A percentile compares a stretch with the other conserved stretches of the same genome.
Conservation (phyloP, 2,888 invertebrate species). For the Stictocephala bisonia region DNA sequence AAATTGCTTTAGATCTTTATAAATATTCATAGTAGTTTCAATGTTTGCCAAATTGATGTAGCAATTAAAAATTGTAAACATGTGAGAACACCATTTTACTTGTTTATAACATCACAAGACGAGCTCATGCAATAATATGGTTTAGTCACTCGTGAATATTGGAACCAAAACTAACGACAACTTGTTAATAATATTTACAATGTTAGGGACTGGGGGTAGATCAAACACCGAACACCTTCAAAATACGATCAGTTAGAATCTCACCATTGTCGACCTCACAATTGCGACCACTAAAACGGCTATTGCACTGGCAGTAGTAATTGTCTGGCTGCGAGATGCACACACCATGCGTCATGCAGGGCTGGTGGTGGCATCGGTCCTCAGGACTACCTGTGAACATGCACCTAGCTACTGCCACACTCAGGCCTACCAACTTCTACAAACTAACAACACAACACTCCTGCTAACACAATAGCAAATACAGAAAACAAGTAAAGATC, state of each 20-base stretch:
- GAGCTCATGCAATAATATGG: no score
- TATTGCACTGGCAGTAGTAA: conserved; percentile 87
- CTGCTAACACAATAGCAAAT: background rate
- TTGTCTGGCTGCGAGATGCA: conserved; percentile 81
- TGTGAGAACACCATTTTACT: no score
- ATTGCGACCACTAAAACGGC: conserved; percentile 87
- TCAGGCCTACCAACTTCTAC: conserved; percentile 25
- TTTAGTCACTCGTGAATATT: no score
- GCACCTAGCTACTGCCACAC: conserved; percentile 14
- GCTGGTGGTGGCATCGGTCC: conserved; percentile 82
- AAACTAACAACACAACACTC: conserved; percentile 8
- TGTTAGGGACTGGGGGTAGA: no score
- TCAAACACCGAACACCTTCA: background rate
- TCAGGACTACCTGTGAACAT: conserved; percentile 63
- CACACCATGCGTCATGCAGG: conserved; percentile 85
- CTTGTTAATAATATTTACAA: no score
- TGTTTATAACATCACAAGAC: no score
- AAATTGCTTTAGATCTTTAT: no score
- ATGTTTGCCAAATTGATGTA: no score
- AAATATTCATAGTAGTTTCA: no score
- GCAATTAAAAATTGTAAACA: no score
- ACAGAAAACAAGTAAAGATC: background rate
- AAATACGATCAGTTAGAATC: conserved; percentile 51
- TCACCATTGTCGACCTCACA: conserved; percentile 81
- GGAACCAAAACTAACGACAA: no score